Evolutionary conservation across 2,888 invertebrate genomes (phyloP), one percentile per base, ranked within the genome.

Genomic region (Campoplex nolae): DNA sequence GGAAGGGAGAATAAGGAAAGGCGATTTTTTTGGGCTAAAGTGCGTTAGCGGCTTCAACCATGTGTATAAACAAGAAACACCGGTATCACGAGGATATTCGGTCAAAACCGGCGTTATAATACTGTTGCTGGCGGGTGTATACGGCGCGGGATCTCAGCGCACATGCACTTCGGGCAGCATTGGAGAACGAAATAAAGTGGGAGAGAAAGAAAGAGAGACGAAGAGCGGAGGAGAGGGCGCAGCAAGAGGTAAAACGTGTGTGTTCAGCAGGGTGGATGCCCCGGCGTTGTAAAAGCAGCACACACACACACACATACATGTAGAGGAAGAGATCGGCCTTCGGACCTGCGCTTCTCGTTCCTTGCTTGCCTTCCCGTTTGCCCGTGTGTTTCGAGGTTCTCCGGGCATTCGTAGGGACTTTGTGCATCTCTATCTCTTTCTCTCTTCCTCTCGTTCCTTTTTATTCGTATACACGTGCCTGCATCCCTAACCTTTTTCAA

Each of bases 261-360:
- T 83, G 83, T 83, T 86, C 75, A 73, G 76, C 82, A 83, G 85
- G 86, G 86, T 86, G 86, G 86, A 86, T 86, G 83, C 83, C 86
- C 86, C 79, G 83, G 45, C 62, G 62, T 38, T 48, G 68, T 70
- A 62, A 35, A 62, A 62, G 45, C 28, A n/a, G 42, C 38, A 38
- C 6, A 38, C 38, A 38, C 38, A 38, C 38, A 38, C 38, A 76
- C 76, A 77, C 78, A 83, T 56, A 82, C 62, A 65, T 16, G 16
- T 3, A 45, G 42, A 28, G 70, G 48, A 67, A 83, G 86, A 76
- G 86, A 76, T 81, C 86, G 86, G 86, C 86, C 86, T 86, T 86
- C 86, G 84, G 86, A 84, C 93, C 91, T 93, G 93, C 94, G 92
- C 91, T 93, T 90, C 92, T 89, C 92, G 81, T 74, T 93, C 58